Evolutionary conservation across 2,888 invertebrate genomes (phyloP).

Genomic region (Tipula confusa): DNA sequence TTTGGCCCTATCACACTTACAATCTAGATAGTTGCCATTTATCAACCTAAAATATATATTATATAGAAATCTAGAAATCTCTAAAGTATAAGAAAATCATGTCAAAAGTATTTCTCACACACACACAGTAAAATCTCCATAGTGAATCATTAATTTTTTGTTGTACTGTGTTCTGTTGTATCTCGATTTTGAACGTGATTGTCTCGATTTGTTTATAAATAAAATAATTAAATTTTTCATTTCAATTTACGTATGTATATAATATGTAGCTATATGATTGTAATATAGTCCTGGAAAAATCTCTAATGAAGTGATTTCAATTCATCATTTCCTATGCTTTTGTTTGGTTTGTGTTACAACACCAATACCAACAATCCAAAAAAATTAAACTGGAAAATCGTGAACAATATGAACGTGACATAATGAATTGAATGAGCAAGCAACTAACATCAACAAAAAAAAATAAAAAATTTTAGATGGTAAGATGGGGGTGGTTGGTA

Average conservation of each 20-base stretch:
- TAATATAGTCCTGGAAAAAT: not conserved
- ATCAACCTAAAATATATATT: not conserved
- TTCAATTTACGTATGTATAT: not conserved
- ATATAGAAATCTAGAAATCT: not conserved
- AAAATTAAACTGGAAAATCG: not conserved
- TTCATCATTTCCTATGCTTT: not conserved
- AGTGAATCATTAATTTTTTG: not conserved
- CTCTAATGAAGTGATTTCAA: slow-evolving; percentile 3
- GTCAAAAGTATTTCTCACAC: not conserved
- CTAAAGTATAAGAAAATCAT: not conserved
- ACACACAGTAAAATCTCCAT: not conserved
- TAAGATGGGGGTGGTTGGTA: not conserved
- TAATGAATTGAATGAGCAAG: not conserved
- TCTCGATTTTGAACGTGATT: slow-evolving; percentile 7
- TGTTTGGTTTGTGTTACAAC: not conserved
- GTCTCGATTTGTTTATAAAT: not conserved
- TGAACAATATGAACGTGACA: not conserved
- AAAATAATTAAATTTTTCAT: not conserved
- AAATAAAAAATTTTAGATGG: not conserved
- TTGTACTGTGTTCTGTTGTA: not conserved
- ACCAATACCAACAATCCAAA: not conserved
- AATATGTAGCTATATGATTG: not conserved
- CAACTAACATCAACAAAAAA: not conserved
- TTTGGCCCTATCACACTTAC: not conserved
- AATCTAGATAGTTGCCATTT: not conserved